A percentile compares a stretch with the other conserved stretches of the same genome.
Conservation (phyloP, 92 coral and sea anemone species). For the Virgularia gustaviana region DNA sequence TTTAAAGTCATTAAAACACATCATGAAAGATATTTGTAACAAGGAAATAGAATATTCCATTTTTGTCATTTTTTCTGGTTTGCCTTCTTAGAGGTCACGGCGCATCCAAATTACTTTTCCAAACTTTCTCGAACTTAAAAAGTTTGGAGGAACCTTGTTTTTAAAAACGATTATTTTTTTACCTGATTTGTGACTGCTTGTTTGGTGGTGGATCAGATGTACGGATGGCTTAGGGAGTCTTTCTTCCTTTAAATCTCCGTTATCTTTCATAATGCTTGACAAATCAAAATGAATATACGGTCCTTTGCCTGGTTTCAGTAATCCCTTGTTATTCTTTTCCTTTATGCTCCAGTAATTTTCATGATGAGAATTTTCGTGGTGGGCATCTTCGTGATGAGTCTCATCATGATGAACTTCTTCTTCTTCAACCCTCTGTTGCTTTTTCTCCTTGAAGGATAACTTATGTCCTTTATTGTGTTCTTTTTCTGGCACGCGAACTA, state of each 20-base stretch:
- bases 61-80: no score
- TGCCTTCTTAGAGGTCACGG: no score
- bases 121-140: no score
- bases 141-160: no score
- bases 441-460: conserved; percentile 6
- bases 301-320: neutral
- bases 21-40: no score
- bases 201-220: neutral
- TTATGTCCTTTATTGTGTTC: neutral
- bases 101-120: no score
- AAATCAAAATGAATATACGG: conserved; percentile 22
- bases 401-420: no score
- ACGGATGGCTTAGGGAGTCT: neutral
- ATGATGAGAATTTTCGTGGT: neutral
- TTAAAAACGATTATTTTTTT: no score
- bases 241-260: neutral
- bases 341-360: conserved; percentile 30
- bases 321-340: conserved; percentile 7
- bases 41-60: no score
- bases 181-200: conserved; percentile 22
- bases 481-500: conserved; percentile 7
- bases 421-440: no score
- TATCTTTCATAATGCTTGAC: conserved; percentile 1
- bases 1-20: neutral
- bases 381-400: no score